These are phyloP conservation scores for Piprites chloris DNA, from an alignment of 2,113 vertebrate genomes.

Conservation along the genomic window DNA sequence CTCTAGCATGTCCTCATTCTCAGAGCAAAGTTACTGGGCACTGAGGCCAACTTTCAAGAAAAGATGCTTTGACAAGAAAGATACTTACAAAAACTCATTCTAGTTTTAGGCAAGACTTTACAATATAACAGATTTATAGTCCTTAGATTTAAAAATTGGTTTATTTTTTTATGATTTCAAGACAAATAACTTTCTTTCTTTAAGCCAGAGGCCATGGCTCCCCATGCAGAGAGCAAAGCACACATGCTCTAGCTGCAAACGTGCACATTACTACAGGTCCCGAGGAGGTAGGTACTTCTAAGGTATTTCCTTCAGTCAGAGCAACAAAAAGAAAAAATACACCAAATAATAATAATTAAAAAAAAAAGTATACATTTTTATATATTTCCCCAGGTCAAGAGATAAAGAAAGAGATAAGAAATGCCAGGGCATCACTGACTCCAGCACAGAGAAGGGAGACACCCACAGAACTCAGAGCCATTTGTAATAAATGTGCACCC, in stretches of 20 bases:
- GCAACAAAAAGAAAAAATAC: neutral
- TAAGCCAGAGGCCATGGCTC: neutral
- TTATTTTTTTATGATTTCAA: neutral
- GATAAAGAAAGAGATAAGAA: neutral
- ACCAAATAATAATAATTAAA: neutral
- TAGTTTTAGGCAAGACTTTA: neutral
- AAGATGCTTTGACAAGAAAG: neutral
- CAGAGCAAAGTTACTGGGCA: neutral
- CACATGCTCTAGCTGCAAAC: rapidly evolving
- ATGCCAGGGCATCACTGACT: neutral
- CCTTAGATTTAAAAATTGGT: neutral
- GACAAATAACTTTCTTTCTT: neutral
- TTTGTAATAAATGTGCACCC: neutral
- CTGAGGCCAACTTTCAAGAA: neutral
- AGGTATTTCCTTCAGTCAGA: neutral
- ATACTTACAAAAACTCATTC: neutral
- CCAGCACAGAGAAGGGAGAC: neutral
- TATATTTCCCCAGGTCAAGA: neutral
- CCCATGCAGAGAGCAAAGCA: neutral
- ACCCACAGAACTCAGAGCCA: neutral
- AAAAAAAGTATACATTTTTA: neutral
- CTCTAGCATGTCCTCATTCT: neutral
- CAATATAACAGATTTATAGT: neutral
- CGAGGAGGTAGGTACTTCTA: neutral
- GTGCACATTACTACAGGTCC: neutral